Base-by-base conservation (phyloP, 2,888 invertebrate species). In the Cephus pygmeus region DNA sequence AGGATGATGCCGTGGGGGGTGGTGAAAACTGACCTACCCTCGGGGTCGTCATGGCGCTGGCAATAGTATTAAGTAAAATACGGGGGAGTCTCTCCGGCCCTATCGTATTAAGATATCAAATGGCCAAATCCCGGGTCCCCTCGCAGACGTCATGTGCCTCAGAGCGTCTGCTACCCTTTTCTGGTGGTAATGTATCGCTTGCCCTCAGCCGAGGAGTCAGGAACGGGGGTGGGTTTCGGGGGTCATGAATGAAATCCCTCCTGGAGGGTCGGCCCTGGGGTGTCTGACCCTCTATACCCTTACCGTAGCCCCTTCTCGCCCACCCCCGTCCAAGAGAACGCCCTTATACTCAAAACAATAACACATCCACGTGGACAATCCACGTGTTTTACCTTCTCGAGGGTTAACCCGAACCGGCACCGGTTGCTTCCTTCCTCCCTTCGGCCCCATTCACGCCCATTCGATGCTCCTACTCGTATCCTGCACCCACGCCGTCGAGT, bases 191-290 rank as follows among this genome's bases (percentile, higher is more conserved):
- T 87, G 88, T 87, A 88, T 87, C 90, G 87, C 83, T 87, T 86
- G 85, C 87, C 87, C 87, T 89, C 85, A 84, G 82, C 82, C 82
- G 81, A 83, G 80, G 79, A 76, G 76, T 79, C 82, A 77, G 82
- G 80, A 81, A 82, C 79, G 83, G 84, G 83, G 83, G 83, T 83
- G 84, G 86, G 81, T 82, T 76, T 79, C 79, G 83, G 84, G 83
- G 82, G 83, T 83, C 88, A 91, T 91, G 91, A 91, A 91, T 91
- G 91, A 90, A 90, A 91, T 91, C 90, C 90, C 91, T 90, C 89
- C 86, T 85, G 87, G 88, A 90, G 90, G 89, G 89, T 88, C 87
- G 87, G 81, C 79, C 85, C 84, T 83, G 86, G 88, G 90, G 89
- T 89, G 88, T 84, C 86, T 87, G 90, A 91, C 90, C 90, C 91